Conservation (phyloP, 1,140 invertebrate genomes). For the Bacillus rossius region DNA sequence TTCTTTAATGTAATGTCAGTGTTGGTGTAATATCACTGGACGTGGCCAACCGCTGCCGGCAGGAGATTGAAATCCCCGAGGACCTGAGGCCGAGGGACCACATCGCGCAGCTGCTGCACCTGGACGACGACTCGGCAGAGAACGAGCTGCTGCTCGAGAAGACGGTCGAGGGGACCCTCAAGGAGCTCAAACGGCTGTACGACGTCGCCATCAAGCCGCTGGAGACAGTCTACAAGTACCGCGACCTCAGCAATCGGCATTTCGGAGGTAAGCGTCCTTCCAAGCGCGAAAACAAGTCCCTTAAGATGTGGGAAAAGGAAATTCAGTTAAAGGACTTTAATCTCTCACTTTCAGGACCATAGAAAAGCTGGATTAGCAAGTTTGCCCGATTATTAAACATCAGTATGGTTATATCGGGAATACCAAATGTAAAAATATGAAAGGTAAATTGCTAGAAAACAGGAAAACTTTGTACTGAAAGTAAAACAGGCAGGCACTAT, state of each 20-base stretch:
- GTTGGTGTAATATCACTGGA: too few relatives aligned
- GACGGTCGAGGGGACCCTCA: conserved; percentile 68
- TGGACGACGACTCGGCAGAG: conserved; percentile 69
- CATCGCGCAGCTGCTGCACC: conserved; percentile 69
- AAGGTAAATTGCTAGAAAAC: too few relatives aligned
- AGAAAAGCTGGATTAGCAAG: background rate
- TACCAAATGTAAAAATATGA: too few relatives aligned
- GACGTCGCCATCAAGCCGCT: conserved; percentile 85
- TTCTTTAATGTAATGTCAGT: too few relatives aligned
- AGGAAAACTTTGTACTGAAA: too few relatives aligned
- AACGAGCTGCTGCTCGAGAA: conserved; percentile 64
- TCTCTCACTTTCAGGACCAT: background rate
- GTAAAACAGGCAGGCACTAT: too few relatives aligned
- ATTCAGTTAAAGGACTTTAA: too few relatives aligned
- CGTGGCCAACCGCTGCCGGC: too few relatives aligned
- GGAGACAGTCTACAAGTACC: conserved; percentile 85
- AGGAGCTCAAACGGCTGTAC: conserved; percentile 81
- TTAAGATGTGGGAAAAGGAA: too few relatives aligned
- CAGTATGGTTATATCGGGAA: too few relatives aligned
- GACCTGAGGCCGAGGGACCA: conserved; percentile 73
- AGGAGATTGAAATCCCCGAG: conserved; percentile 63
- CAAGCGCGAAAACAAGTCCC: too few relatives aligned
- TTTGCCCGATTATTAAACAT: too few relatives aligned
- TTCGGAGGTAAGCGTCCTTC: conserved; percentile 63
- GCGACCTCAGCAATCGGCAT: conserved; percentile 86